Conservation (phyloP, 2,113 vertebrate species). For the Cairina moschata region DNA sequence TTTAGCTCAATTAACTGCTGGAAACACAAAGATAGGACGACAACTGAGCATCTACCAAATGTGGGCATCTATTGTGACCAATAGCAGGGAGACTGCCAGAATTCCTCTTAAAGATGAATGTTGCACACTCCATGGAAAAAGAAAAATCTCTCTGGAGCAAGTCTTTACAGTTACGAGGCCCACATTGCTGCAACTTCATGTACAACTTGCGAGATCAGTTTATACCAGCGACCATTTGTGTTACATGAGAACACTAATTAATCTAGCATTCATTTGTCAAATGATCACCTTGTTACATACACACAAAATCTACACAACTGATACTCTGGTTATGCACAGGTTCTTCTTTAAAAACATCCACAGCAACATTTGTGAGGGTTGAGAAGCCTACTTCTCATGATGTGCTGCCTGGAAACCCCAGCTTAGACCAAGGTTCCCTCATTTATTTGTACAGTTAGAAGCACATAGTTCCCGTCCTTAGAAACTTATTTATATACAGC, state of each 20-base stretch:
- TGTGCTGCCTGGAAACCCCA: background rate
- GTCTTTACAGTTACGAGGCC: background rate
- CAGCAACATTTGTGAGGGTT: background rate
- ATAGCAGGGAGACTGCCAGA: background rate
- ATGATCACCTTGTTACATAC: background rate
- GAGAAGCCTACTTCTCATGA: background rate
- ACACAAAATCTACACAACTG: background rate
- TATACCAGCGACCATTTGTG: background rate
- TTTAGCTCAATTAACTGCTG: background rate
- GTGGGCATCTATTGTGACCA: background rate
- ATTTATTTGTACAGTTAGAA: background rate
- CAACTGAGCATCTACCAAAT: background rate
- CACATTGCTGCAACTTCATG: background rate
- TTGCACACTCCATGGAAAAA: background rate
- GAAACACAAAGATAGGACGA: background rate
- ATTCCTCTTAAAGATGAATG: background rate
- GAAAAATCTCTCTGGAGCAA: background rate
- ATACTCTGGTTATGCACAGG: background rate
- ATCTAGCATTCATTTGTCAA: background rate
- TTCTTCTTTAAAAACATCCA: background rate
- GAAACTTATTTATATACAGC: background rate
- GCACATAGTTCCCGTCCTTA: background rate
- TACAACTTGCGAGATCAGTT: background rate
- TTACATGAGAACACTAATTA: fast-evolving
- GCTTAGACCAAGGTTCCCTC: background rate